Percentiles rank a stretch among this genome's conserved stretches.
Evolutionary conservation across 2,113 vertebrate genomes (phyloP).

Genomic region (Lanius collurio): DNA sequence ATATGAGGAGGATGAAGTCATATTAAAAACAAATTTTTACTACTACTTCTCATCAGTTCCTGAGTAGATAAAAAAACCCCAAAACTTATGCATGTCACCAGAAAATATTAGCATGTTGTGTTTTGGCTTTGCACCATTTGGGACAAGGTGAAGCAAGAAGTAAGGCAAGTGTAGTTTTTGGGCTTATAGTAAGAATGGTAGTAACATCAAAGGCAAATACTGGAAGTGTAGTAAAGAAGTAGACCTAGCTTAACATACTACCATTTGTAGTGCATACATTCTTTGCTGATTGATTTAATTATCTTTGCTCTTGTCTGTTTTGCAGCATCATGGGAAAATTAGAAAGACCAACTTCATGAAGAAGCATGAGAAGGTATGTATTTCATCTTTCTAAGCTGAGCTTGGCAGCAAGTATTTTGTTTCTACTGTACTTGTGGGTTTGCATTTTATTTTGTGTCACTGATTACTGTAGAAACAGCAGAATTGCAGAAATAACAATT

Average conservation of each 20-base stretch:
- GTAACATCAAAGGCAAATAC: neutral
- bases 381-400: neutral
- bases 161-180: neutral
- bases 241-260: neutral
- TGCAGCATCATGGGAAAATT: slow-evolving; percentile 94
- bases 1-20: neutral
- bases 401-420: neutral
- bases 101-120: neutral
- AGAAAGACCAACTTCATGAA: slow-evolving; percentile 92
- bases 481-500: neutral
- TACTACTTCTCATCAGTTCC: neutral
- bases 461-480: neutral
- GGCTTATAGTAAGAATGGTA: neutral
- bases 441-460: neutral
- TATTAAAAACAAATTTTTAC: neutral
- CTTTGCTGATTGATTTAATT: neutral
- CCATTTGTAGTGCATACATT: neutral
- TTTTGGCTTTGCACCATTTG: neutral
- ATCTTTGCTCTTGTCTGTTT: slow-evolving; percentile 1
- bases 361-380: slow-evolving; percentile 92
- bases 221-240: neutral
- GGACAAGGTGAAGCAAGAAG: neutral
- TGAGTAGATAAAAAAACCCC: neutral
- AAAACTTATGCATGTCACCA: neutral
- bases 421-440: neutral